Evolutionary conservation across 2,797 vertebrate species (phyloP), one percentile per base, ranked within the genome.

Genomic region (Dryobates pubescens): DNA sequence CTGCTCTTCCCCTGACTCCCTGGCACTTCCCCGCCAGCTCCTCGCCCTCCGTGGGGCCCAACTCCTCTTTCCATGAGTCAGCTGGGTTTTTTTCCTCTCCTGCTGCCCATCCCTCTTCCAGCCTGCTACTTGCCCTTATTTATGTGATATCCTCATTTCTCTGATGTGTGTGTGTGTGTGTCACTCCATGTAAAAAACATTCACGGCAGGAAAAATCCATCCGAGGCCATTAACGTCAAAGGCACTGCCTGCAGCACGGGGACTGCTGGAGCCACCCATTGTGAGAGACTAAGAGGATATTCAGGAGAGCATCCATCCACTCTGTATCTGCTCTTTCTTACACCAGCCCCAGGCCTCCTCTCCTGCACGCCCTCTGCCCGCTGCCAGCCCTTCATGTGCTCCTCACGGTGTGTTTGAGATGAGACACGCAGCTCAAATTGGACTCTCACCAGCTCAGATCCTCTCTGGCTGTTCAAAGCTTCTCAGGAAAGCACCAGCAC

Each of bases 121-220:
- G 38, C 69, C 72, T 59, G 13, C 58, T 41, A 27, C 43, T 73
- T 63, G 82, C 43, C 67, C 80, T 69, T 72, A 72, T 81, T 91
- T 90, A 38, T 34, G 11, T 2, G 5, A 83, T 78, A 91, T 92
- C 76, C 85, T 93, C 91, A 67, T 93, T 94, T 91, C 63, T 95
- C 73, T 89, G 91, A 94, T 96, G 38, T 41, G 41, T 43, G 41
- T 43, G 41, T 43, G 41, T 43, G 41, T 43, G 16, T 43, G 86
- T 93, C 87, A 88, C 70, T 53, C 43, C 71, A 3, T 45, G 73
- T 61, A 90, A 89, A 67, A 78, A 89, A 22, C 20, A 94, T 89
- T 78, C 82, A 95, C 0, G 43, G 92, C 93, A 92, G 91, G 93
- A 86, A 93, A 92, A 65, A 93, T 53, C 87, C 89, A 83, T 94